These are phyloP conservation scores for Eidolon helvum DNA, from an alignment of 2,113 vertebrate genomes.

Conservation along the genomic window DNA sequence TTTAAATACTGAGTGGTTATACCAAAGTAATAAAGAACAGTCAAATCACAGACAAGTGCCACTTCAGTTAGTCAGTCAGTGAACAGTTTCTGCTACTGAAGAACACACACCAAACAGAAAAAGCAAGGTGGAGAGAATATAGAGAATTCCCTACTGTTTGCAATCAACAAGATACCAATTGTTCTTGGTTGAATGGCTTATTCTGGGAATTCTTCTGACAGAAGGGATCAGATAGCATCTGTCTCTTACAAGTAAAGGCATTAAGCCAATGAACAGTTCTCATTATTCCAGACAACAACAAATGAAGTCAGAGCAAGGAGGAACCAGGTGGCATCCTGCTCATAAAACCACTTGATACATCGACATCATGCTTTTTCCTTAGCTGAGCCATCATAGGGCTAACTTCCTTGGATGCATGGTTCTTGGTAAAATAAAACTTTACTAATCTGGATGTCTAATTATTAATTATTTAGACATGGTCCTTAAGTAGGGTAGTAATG, in stretches of 20 bases:
- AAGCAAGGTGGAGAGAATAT: neutral
- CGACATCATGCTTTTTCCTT: neutral
- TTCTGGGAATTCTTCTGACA: slow-evolving; percentile 73
- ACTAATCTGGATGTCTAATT: neutral
- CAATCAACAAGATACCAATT: slow-evolving; percentile 61
- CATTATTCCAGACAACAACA: slow-evolving; percentile 66
- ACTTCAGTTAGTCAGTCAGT: neutral
- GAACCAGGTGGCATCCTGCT: slow-evolving; percentile 60
- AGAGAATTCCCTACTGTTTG: slow-evolving; percentile 38
- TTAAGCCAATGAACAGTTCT: slow-evolving; percentile 54
- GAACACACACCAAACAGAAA: neutral
- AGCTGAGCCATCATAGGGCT: neutral
- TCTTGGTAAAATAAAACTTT: slow-evolving; percentile 19
- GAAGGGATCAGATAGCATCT: slow-evolving; percentile 70
- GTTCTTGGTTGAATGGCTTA: slow-evolving; percentile 63
- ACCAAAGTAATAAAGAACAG: neutral
- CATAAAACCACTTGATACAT: neutral
- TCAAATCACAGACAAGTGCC: neutral
- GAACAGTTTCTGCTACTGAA: neutral
- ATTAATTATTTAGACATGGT: neutral
- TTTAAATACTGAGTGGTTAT: neutral
- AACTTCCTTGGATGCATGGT: neutral
- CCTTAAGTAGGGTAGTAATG: neutral
- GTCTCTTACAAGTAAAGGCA: slow-evolving; percentile 63
- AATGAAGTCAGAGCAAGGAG: slow-evolving; percentile 64